These are phyloP conservation scores for Spinus pinus DNA, from an alignment of 2,797 vertebrate species.

Conservation along the genomic window DNA sequence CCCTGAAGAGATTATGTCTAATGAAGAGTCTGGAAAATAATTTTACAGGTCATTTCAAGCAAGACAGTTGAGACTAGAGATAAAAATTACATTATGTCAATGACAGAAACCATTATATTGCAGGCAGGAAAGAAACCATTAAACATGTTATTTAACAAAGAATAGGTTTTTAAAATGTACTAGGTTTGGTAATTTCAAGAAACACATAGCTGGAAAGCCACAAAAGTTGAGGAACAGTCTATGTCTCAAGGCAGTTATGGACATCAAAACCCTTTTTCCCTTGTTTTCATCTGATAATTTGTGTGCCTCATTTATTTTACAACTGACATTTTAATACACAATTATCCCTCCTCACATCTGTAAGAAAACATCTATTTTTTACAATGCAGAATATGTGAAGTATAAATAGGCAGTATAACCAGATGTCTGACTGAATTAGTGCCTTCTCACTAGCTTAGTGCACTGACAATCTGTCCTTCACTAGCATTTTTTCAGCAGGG, in stretches of 20 bases:
- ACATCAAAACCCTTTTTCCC: background rate
- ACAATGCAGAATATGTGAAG: background rate
- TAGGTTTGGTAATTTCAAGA: background rate
- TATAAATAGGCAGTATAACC: background rate
- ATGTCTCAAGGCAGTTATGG: background rate
- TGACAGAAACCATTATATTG: background rate
- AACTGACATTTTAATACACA: background rate
- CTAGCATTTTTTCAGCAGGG: background rate
- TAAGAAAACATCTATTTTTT: background rate
- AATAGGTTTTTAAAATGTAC: background rate
- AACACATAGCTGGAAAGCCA: background rate
- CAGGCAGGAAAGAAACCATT: background rate
- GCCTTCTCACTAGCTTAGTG: background rate
- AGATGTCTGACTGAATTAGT: background rate
- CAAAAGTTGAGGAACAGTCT: background rate
- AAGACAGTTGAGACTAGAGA: slow-evolving; percentile 8
- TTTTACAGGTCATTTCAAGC: slow-evolving; percentile 64
- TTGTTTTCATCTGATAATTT: background rate
- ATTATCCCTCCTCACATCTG: background rate
- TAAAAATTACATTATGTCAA: background rate
- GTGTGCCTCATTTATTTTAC: background rate
- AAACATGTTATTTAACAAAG: background rate
- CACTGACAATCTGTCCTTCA: background rate
- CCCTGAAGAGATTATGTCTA: slow-evolving; percentile 54
- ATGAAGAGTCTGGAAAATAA: slow-evolving; percentile 54